Evolutionary conservation across 1,140 invertebrate species (phyloP).

Genomic region (Schmidtea mediterranea): DNA sequence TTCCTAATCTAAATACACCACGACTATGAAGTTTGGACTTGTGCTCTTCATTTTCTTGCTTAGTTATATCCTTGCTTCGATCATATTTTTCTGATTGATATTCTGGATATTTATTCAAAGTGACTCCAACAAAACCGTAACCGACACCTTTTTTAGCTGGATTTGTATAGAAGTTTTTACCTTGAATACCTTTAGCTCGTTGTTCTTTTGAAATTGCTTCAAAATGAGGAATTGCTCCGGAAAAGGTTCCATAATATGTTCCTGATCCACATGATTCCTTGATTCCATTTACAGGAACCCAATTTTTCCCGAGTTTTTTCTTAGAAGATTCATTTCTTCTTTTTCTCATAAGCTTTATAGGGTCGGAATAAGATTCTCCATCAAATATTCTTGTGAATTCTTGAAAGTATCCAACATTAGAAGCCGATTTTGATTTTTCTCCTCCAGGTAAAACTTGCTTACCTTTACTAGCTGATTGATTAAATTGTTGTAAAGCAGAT

Average conservation of each 20-base stretch:
- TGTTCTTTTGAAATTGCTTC: slow-evolving; percentile 13
- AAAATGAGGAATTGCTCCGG: slow-evolving; percentile 17
- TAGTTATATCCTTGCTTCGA: slow-evolving; percentile 13
- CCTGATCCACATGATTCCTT: slow-evolving; percentile 14
- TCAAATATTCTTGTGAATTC: slow-evolving; percentile 21
- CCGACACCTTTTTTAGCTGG: slow-evolving; percentile 26
- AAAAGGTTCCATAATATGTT: slow-evolving; percentile 22
- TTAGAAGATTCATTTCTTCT: slow-evolving; percentile 15
- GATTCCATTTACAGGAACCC: slow-evolving; percentile 11
- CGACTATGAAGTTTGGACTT: slow-evolving; percentile 16
- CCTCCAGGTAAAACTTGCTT: slow-evolving; percentile 23
- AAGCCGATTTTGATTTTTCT: slow-evolving; percentile 16
- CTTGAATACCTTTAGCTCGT: slow-evolving; percentile 12
- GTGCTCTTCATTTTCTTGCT: slow-evolving; percentile 17
- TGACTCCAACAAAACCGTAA: slow-evolving; percentile 22
- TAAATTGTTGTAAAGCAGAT: slow-evolving; percentile 17
- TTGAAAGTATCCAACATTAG: slow-evolving; percentile 21
- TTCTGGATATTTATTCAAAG: slow-evolving; percentile 18
- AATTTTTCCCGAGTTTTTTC: slow-evolving; percentile 23
- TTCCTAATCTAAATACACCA: slow-evolving; percentile 19
- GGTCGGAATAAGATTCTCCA: slow-evolving; percentile 22
- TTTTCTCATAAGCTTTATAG: slow-evolving; percentile 18
- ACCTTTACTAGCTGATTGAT: slow-evolving; percentile 20
- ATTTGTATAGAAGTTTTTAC: slow-evolving; percentile 24
- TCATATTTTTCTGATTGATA: slow-evolving; percentile 15